These are phyloP conservation scores for Pontoporia blainvillei DNA, from an alignment of 2,113 vertebrate genomes.

Conservation along the genomic window DNA sequence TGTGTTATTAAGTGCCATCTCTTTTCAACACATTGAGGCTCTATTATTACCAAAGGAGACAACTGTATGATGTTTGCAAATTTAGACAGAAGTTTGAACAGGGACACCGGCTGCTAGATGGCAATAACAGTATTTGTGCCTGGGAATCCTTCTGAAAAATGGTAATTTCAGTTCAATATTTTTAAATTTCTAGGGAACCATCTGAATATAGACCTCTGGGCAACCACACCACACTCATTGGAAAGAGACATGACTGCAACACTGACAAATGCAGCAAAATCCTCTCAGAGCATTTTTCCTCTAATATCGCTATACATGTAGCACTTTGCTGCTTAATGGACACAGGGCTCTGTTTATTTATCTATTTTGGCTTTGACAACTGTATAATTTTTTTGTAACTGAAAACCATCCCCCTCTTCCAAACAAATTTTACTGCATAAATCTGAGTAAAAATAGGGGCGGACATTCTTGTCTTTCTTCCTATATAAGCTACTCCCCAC, in stretches of 20 bases:
- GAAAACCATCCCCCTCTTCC: not conserved
- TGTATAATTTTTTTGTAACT: not conserved
- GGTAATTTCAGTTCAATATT: conserved; percentile 53
- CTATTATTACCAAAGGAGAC: not conserved
- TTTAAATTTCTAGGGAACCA: conserved; percentile 43
- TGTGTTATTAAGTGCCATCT: not conserved
- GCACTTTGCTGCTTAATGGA: not conserved
- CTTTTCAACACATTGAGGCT: conserved; percentile 37
- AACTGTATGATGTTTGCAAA: conserved; percentile 21
- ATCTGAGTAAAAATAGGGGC: not conserved
- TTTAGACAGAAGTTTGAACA: conserved; percentile 40
- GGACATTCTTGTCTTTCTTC: not conserved
- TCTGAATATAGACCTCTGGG: conserved; percentile 31
- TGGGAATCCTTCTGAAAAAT: conserved; percentile 39
- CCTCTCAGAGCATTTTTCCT: not conserved
- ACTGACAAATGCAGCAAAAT: not conserved
- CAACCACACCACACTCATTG: not conserved
- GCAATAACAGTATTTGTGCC: conserved; percentile 34
- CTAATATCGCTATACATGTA: not conserved
- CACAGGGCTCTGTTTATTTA: not conserved
- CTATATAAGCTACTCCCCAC: not conserved
- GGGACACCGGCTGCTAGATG: not conserved
- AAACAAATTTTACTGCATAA: not conserved
- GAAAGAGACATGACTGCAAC: not conserved
- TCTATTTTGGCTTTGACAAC: not conserved